Base-by-base conservation (phyloP, 1,140 invertebrate genomes). In the Stegodyphus mimosarum region DNA sequence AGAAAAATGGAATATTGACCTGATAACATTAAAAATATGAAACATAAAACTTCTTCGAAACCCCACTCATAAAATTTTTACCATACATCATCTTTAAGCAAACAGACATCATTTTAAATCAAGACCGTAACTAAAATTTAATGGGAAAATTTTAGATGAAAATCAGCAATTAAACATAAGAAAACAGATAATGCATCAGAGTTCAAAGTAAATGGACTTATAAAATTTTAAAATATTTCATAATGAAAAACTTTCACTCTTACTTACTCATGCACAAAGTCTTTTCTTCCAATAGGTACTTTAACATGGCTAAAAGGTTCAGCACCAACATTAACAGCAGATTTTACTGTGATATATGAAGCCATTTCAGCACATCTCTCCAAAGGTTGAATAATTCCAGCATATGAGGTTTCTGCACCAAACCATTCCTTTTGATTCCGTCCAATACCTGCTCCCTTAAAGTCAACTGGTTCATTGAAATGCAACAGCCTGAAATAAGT, bases 321-420 rank as follows among this genome's bases (percentile, higher is more conserved):
- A 90, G 97, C 96, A 6, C 96, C 96, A 88, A 97, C 97, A 90
- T 96, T 96, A 7, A 95, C 93, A 13, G 96, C 96, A 53, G 94
- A 94, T 1, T 94, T 93, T 90, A 96, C 95, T 69, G 95, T 91
- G 0, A 93, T 94, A 88, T 95, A 95, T 70, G 94, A 94, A 5
- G 92, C 92, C 73, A 94, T 93, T 91, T 94, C 93, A 70, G 87
- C 87, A 79, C 89, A 90, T 63, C 88, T 85, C 70, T 83, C 80
- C 13, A 80, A 48, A 15, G 85, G 85, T 9, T 80, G 85, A 55
- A 77, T 63, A 10, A 86, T 63, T 7, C 76, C 71, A 50, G 77
- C 53, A 80, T 86, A 80, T 2, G 76, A 63, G 4, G 64, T 17
- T 53, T 80, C 77, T 50, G 49, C 50, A 17, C 71, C 77, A 75